Percentiles rank a stretch among this genome's conserved stretches.
Evolutionary conservation across 2,797 vertebrate species (phyloP).

Genomic region (Cyclopterus lumpus): DNA sequence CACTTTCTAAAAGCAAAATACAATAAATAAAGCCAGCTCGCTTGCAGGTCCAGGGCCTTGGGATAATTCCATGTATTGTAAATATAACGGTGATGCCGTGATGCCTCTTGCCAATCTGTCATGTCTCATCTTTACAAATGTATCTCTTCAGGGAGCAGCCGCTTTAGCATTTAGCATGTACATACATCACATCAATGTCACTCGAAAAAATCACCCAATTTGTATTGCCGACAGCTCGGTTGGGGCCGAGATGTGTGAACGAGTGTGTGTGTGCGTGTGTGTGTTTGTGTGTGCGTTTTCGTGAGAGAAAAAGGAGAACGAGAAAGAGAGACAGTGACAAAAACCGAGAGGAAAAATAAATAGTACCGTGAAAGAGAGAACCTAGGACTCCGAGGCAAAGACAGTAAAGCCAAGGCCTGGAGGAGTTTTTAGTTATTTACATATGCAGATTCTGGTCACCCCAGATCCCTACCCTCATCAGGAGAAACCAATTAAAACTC

Average conservation of each 20-base stretch:
- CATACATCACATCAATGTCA: constrained; percentile 77
- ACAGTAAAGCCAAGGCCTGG: constrained; percentile 66
- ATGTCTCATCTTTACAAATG: constrained; percentile 74
- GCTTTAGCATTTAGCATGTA: constrained; percentile 65
- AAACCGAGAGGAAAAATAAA: constrained; percentile 14
- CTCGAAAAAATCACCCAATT: constrained; percentile 62
- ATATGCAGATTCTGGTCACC: constrained; percentile 79
- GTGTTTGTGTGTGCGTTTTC: constrained; percentile 25
- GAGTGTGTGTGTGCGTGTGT: background rate
- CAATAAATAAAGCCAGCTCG: constrained; percentile 39
- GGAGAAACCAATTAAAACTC: constrained; percentile 83
- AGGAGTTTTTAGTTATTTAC: constrained; percentile 81
- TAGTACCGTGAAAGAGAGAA: constrained; percentile 1
- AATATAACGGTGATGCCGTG: constrained; percentile 71
- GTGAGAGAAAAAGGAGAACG: background rate
- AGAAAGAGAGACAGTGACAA: constrained; percentile 4
- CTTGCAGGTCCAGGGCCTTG: constrained; percentile 24
- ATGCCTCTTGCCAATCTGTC: constrained; percentile 72
- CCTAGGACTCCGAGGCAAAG: constrained; percentile 9
- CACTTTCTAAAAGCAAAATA: constrained; percentile 29
- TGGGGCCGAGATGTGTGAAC: constrained; percentile 35
- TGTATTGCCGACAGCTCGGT: constrained; percentile 62
- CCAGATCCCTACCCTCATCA: constrained; percentile 83
- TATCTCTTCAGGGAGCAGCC: constrained; percentile 56
- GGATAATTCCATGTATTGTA: constrained; percentile 51